phyloP scores from a whole-genome alignment of 92 coral and sea anemone genomes.

The Porites divaricata region DNA sequence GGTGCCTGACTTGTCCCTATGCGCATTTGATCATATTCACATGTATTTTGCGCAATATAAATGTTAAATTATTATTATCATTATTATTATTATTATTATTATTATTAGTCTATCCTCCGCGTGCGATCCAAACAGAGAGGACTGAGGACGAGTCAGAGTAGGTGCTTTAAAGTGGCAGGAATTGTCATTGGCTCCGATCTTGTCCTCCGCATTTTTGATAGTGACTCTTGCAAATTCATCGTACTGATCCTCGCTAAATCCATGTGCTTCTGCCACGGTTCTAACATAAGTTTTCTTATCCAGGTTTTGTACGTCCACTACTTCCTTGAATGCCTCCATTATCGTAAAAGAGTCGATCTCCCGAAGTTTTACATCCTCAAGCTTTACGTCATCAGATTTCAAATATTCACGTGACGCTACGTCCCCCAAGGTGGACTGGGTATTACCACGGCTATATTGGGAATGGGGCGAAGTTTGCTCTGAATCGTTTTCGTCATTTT shows the following conservation, averaged over 20 bases:
- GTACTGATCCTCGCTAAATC: constrained; percentile 59
- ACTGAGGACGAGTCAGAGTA: neutral
- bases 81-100: too few species aligned
- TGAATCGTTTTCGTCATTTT: constrained; percentile 11
- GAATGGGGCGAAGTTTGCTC: neutral
- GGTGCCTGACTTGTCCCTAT: neutral
- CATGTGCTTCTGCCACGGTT: constrained; percentile 49
- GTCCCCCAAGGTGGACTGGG: neutral
- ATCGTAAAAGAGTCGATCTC: constrained; percentile 19
- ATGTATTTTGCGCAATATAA: too few species aligned
- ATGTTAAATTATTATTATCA: too few species aligned
- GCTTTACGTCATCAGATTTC: constrained; percentile 11
- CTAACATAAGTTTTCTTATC: constrained; percentile 33
- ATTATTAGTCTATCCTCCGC: too few species aligned
- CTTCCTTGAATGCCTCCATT: constrained; percentile 21
- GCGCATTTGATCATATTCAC: too few species aligned
- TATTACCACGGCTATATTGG: neutral
- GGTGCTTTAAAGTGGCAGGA: neutral
- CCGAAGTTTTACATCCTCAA: constrained; percentile 33
- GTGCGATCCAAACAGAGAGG: too few species aligned
- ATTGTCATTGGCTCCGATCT: neutral
- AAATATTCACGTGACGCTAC: constrained; percentile 28
- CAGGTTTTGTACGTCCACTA: constrained; percentile 3
- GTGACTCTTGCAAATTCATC: constrained; percentile 64
- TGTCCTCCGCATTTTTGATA: too few species aligned